phyloP scores from a whole-genome alignment of 2,888 invertebrate species.

The Xylota sylvarum region DNA sequence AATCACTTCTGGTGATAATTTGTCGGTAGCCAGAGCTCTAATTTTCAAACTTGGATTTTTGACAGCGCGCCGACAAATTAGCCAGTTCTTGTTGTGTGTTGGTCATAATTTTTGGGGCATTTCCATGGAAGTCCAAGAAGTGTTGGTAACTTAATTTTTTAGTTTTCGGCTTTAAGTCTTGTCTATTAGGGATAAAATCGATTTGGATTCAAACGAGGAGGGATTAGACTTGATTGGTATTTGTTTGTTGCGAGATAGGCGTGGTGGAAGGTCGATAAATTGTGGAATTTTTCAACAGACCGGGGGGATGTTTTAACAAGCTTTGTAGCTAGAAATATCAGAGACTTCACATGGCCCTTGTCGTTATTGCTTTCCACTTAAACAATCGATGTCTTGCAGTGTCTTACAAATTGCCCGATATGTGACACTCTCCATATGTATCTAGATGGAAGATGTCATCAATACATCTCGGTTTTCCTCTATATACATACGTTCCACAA shows the following conservation, averaged over 20 bases:
- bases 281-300: background rate
- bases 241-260: background rate
- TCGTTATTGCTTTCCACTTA: too few species aligned
- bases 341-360: too few species aligned
- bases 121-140: slow-evolving; percentile 34
- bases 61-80: slow-evolving; percentile 72
- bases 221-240: background rate
- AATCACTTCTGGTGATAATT: slow-evolving; percentile 76
- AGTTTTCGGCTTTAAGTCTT: background rate
- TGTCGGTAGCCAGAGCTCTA: slow-evolving; percentile 73
- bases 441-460: too few species aligned
- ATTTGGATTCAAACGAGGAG: background rate
- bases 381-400: too few species aligned
- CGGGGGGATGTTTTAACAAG: background rate
- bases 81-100: background rate
- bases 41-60: slow-evolving; percentile 56
- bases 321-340: background rate
- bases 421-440: too few species aligned
- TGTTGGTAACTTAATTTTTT: slow-evolving; percentile 27
- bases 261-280: background rate
- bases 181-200: background rate
- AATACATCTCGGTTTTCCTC: too few species aligned
- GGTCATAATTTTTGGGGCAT: background rate
- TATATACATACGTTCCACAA: too few species aligned
- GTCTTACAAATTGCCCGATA: too few species aligned